Evolutionary conservation across 2,888 invertebrate genomes (phyloP), one percentile per base, ranked within the genome.

Genomic region (Philereme transversata): DNA sequence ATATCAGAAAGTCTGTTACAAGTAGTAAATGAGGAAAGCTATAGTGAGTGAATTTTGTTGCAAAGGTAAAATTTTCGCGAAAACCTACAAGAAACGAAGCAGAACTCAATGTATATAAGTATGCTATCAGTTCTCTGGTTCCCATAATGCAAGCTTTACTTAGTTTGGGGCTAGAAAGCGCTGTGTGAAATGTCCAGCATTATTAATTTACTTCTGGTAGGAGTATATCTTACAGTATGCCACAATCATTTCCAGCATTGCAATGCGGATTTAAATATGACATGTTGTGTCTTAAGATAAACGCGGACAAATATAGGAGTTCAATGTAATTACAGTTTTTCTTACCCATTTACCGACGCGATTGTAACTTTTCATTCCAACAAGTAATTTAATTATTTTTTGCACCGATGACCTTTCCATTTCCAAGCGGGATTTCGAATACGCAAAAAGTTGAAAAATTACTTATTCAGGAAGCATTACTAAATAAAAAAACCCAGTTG

Each of bases 191-290:
- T n/a, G 22, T 22, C 22, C 22, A 22, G 22, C 22, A 22, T 22
- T 22, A 22, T 22, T 22, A 2, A 22, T 22, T 22, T 1, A 22
- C 22, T 22, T 22, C 22, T 22, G 52, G 36, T 43, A 43, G 43
- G n/a, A 43, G 7, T 43, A 5, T 45, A 45, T 2, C 45, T 34
- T 40, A 6, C 49, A 41, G 22, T 62, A 46, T 57, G 50, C 44
- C 9, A 45, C 60, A 47, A 44, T 0, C 54, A 8, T 49, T 33
- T 45, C 46, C 1, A 5, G 41, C 48, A 22, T 22, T 48, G 60
- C 58, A 58, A 62, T 65, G 54, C 62, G 54, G 58, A 63, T 63
- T 58, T 57, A 51, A 52, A 60, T n/a, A n/a, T n/a, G n/a, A n/a
- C n/a, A n/a, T 54, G 60, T 22, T 22, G 22, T 22, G 22, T 22